Base-by-base conservation (phyloP, 1,140 invertebrate species). In the Caenorhabditis inopinata region DNA sequence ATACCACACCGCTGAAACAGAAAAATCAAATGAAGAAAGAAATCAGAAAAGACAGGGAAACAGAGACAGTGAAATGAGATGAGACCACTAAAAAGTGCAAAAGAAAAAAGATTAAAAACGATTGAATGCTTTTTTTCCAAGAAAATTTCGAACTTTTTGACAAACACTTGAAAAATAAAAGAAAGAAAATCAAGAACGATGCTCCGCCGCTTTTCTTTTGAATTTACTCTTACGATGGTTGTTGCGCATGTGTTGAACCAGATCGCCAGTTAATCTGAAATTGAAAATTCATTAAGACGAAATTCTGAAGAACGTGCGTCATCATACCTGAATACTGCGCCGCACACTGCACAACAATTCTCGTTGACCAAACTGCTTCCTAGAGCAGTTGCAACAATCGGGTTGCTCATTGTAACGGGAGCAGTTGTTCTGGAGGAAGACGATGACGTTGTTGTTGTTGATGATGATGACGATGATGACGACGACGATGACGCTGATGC, bases 311-410 rank as follows among this genome's bases (percentile, higher is more conserved):
- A 3, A 51, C 5, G 48, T 23, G 18, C 38, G 5, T 42, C 14
- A 14, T 42, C 5, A 14, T 21, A 68, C 58, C 58, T 68, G 21
- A 78, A 78, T 11, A 18, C 16, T 11, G 51, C 38, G 21, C 76
- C 76, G 47, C 76, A 78, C 3, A 78, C 76, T 2, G 76, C 76
- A 46, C 76, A 78, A 38, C 76, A 78, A 18, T 78, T 78, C 38
- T 78, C 76, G 21, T 51, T 58, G 38, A 78, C 38, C 21, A 53
- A 38, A 2, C 9, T 6, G 9, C 29, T 53, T 4, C 76, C 76
- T 1, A 78, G 48, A 29, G 76, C 76, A 18, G 51, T 58, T 11
- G 76, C 76, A n/a, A 78, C 76, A 2, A 78, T 6, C 6, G 76
- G 76, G 35, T 78, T 78, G 23, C 2, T 25, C 23, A 68, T 6